Evolutionary conservation across 2,888 invertebrate genomes (phyloP).

Genomic region (Tachina grossa): DNA sequence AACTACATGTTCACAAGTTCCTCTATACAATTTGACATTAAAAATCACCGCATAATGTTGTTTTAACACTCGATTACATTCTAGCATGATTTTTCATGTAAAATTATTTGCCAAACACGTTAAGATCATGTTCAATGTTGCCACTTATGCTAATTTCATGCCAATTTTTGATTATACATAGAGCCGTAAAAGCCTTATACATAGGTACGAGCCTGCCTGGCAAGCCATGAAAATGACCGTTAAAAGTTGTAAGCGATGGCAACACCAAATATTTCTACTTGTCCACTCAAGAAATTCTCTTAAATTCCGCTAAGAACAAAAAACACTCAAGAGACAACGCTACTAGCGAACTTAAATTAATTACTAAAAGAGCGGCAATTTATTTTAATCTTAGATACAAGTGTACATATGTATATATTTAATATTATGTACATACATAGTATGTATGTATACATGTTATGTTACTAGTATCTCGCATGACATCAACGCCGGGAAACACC

Average conservation of each 20-base stretch:
- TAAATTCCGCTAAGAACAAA: neutral
- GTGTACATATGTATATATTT: neutral
- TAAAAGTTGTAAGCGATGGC: constrained; percentile 55
- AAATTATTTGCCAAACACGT: too few relatives aligned
- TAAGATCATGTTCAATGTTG: too few relatives aligned
- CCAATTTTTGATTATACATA: too few relatives aligned
- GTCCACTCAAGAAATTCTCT: neutral
- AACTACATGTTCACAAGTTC: too few relatives aligned
- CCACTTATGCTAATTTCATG: too few relatives aligned
- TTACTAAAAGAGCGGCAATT: neutral
- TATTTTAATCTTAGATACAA: too few relatives aligned
- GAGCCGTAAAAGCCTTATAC: too few relatives aligned
- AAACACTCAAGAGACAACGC: constrained; percentile 45
- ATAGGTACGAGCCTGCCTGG: too few relatives aligned
- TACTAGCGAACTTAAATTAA: neutral
- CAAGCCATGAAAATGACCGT: constrained; percentile 49
- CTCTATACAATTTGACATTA: too few relatives aligned
- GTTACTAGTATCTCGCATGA: constrained; percentile 45
- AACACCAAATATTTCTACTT: constrained; percentile 30
- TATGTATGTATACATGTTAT: neutral
- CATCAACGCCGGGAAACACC: constrained; percentile 68
- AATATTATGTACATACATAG: neutral
- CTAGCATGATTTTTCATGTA: too few relatives aligned
- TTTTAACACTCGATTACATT: too few relatives aligned
- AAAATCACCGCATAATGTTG: too few relatives aligned